Conservation (phyloP, 2,888 invertebrate species). For the Melolontha melolontha region DNA sequence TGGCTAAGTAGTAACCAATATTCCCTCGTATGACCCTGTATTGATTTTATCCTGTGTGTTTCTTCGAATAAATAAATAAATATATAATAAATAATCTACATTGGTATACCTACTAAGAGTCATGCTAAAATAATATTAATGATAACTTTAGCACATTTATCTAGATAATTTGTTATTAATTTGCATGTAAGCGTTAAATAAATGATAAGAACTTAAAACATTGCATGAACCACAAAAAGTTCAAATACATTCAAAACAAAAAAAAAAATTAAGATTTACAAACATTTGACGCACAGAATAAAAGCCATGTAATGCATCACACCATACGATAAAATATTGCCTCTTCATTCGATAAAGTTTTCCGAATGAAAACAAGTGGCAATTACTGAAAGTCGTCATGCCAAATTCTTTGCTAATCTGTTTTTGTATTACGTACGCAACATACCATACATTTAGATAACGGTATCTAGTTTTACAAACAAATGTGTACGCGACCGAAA, state of each 20-base stretch:
- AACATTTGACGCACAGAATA: constrained; percentile 8
- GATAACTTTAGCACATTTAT: not conserved
- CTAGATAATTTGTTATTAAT: constrained; percentile 7
- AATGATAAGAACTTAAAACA: not conserved
- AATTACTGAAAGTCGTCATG: constrained; percentile 22
- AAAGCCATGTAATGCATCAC: not conserved
- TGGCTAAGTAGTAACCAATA: no score
- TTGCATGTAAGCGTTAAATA: not conserved
- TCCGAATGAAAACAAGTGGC: constrained; percentile 13
- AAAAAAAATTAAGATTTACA: not conserved
- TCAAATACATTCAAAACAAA: not conserved
- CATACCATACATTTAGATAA: constrained; percentile 12
- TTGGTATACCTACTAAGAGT: no score
- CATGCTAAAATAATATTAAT: no score
- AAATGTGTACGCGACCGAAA: constrained; percentile 3
- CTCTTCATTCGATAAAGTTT: not conserved
- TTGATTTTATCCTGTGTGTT: no score
- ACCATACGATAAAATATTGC: not conserved
- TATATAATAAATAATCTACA: no score
- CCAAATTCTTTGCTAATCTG: constrained; percentile 30
- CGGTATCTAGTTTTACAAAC: constrained; percentile 13
- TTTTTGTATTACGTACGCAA: constrained; percentile 12
- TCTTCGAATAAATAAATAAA: no score
- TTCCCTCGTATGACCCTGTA: no score
- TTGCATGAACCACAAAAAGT: not conserved